Base-by-base conservation (phyloP, 2,888 invertebrate genomes). In the Stictocephala bisonia region DNA sequence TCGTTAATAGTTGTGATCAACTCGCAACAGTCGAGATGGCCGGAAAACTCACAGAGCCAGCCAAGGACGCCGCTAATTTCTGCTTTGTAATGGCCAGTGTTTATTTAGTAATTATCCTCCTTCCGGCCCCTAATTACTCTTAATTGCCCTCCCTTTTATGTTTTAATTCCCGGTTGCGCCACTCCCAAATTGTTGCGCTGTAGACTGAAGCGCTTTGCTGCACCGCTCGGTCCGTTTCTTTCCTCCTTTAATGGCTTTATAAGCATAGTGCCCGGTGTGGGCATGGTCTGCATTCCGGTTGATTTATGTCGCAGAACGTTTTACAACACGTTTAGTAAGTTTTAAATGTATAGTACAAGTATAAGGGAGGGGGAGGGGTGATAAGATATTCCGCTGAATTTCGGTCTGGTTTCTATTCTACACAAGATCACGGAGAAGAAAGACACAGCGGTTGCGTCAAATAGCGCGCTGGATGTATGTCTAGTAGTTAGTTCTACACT, bases 71-170 rank as follows among this genome's bases (percentile, higher is more conserved):
- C 44, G 64, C 64, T 15, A 40, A 64, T 40, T 64, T 24, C 27
- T 41, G 3, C 22, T 3, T n/a, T 29, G 40, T 40, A 20, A 60
- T 20, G 60, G 44, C 18, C 27, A 26, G 64, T 44, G 44, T 64
- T 64, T 64, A 64, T 64, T 64, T 64, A 64, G 64, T 64, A 64
- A 64, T 64, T 64, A 64, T 64, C 64, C 3, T 24, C 44, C 64
- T 64, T 64, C 64, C 64, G 64, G 64, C 27, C 24, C 64, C 26
- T 64, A 64, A 64, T 64, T 44, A 64, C 64, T 44, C 64, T 24
- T 22, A 64, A 40, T 64, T 35, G 40, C 7, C 22, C 40, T 41
- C 40, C 44, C 44, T 44, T 64, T 64, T 64, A 64, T 64, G 64
- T 64, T 64, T 64, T 64, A 64, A 64, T 64, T 64, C 64, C 11